phyloP scores from a whole-genome alignment of 2,888 invertebrate genomes.

The Polydrusus tereticollis region DNA sequence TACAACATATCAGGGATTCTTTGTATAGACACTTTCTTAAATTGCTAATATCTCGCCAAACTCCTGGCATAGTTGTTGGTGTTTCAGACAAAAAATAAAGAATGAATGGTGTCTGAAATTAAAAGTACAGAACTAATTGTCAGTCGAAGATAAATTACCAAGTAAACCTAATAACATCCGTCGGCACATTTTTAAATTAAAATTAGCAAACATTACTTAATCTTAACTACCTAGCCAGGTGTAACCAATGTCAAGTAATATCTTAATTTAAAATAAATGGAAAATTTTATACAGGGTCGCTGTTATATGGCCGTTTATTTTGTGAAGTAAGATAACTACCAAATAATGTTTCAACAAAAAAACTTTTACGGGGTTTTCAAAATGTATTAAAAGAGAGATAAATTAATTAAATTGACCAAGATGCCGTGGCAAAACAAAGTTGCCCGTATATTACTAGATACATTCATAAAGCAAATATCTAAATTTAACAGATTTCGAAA shows the following conservation, averaged over 20 bases:
- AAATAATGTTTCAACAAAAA: no score
- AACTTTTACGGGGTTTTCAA: no score
- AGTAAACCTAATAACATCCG: slow-evolving; percentile 20
- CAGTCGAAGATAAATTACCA: slow-evolving; percentile 24
- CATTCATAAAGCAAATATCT: no score
- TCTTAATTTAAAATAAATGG: slow-evolving; percentile 1
- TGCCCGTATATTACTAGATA: no score
- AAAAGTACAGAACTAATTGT: slow-evolving; percentile 16
- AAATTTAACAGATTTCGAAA: no score
- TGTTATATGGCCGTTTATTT: no score
- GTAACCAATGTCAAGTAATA: slow-evolving; percentile 23
- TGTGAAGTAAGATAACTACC: no score
- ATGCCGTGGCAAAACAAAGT: no score
- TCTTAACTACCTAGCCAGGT: slow-evolving; percentile 26
- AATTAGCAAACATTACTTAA: slow-evolving; percentile 29
- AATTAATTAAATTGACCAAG: no score
- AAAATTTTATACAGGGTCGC: background rate
- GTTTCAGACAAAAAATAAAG: background rate
- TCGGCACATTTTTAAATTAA: slow-evolving; percentile 21
- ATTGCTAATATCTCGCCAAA: background rate
- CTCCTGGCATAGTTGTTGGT: background rate
- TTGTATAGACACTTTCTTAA: no score
- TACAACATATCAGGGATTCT: no score
- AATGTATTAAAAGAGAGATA: no score
- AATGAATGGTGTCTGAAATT: background rate